Conservation (phyloP, 2,797 vertebrate genomes). For the Enteromius thamalakanensis region DNA sequence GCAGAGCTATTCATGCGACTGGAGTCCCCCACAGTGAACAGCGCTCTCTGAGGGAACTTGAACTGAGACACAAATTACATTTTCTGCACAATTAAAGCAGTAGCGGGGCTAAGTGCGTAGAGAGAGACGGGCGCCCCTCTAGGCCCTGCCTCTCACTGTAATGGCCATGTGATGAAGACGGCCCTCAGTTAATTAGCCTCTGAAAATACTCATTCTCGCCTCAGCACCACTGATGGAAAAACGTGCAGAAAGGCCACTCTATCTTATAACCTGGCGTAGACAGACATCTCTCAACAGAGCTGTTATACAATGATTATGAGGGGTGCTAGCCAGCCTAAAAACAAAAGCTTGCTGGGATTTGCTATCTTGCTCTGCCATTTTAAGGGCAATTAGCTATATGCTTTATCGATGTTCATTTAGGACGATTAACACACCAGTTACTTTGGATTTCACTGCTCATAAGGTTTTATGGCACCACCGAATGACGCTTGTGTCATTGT, state of each 20-base stretch:
- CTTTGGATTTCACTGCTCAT: slow-evolving; percentile 62
- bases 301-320: slow-evolving; percentile 28
- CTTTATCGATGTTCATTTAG: slow-evolving; percentile 58
- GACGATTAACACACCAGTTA: slow-evolving; percentile 57
- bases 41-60: slow-evolving; percentile 79
- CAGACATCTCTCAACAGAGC: slow-evolving; percentile 60
- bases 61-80: slow-evolving; percentile 83
- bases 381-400: slow-evolving; percentile 58
- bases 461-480: slow-evolving; percentile 52
- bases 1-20: slow-evolving; percentile 76
- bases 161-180: slow-evolving; percentile 83
- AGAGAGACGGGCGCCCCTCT: slow-evolving; percentile 74
- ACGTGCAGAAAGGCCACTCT: slow-evolving; percentile 69
- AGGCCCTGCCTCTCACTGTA: slow-evolving; percentile 73
- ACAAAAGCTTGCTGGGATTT: slow-evolving; percentile 34
- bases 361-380: slow-evolving; percentile 40
- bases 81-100: slow-evolving; percentile 86
- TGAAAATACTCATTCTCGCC: slow-evolving; percentile 78
- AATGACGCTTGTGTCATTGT: slow-evolving; percentile 49
- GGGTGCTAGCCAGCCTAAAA: slow-evolving; percentile 28
- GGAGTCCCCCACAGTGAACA: slow-evolving; percentile 76
- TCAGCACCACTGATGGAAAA: slow-evolving; percentile 67
- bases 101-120: slow-evolving; percentile 77
- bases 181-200: slow-evolving; percentile 82
- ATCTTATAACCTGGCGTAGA: slow-evolving; percentile 66